A percentile compares a stretch with the other conserved stretches of the same genome.
Evolutionary conservation across 2,888 invertebrate genomes (phyloP).

Genomic region (Malacosoma neustria): DNA sequence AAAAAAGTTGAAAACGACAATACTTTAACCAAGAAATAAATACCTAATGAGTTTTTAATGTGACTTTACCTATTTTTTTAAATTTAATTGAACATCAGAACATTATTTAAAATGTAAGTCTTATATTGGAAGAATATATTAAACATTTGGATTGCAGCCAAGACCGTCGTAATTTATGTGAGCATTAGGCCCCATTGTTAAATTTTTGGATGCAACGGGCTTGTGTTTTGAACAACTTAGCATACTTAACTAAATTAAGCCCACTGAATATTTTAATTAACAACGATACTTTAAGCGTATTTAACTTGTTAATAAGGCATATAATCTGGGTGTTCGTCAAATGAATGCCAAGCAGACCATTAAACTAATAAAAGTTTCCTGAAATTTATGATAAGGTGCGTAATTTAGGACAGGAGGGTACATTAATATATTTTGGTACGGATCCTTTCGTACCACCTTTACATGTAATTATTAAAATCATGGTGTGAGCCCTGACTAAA

Average conservation of each 20-base stretch:
- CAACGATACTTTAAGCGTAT: background rate
- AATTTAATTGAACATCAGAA: no score
- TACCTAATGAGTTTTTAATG: no score
- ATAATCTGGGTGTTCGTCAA: conserved; percentile 2
- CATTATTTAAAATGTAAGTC: no score
- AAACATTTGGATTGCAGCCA: background rate
- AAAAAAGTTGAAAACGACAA: no score
- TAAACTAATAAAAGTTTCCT: conserved; percentile 8
- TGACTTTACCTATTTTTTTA: no score
- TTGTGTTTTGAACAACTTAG: background rate
- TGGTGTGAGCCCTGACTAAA: background rate
- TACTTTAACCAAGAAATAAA: no score
- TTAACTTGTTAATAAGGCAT: conserved; percentile 1
- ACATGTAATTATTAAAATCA: background rate
- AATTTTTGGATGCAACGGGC: background rate
- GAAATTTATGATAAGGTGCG: conserved; percentile 5
- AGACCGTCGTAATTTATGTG: background rate
- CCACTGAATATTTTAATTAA: background rate
- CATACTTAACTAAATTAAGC: background rate
- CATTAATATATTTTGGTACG: conserved; percentile 3
- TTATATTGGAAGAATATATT: background rate
- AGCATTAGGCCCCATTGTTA: background rate
- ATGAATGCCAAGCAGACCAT: conserved; percentile 4
- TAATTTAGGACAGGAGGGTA: conserved; percentile 1
- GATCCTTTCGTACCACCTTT: background rate